These are phyloP conservation scores for Sylvilagus floridanus DNA, from an alignment of 2,797 vertebrate genomes.

Conservation along the genomic window DNA sequence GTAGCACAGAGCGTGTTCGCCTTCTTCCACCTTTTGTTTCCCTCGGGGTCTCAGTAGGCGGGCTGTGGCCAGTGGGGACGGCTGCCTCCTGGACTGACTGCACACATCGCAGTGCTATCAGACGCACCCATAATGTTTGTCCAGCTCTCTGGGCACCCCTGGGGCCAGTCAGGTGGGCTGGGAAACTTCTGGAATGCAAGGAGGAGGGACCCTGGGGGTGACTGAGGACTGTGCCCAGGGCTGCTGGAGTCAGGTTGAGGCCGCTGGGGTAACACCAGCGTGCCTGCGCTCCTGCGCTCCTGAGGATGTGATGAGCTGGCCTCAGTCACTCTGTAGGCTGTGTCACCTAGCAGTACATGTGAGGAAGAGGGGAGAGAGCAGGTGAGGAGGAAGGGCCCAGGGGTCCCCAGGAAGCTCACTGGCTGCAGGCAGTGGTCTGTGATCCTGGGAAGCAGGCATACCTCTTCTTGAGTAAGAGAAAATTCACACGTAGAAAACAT, in stretches of 20 bases:
- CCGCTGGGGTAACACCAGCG: fast-evolving
- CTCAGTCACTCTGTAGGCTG: neutral
- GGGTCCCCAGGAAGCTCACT: neutral
- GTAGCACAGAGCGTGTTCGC: neutral
- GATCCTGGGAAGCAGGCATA: neutral
- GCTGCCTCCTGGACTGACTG: no score
- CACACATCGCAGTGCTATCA: neutral
- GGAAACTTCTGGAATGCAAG: neutral
- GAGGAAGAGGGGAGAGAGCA: neutral
- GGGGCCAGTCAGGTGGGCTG: neutral
- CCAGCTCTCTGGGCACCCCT: neutral
- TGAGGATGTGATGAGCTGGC: no score
- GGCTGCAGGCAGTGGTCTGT: neutral
- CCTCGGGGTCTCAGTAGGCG: neutral
- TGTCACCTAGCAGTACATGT: fast-evolving
- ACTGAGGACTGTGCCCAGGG: no score
- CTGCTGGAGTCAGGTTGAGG: neutral
- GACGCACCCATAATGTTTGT: neutral
- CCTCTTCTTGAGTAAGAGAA: neutral
- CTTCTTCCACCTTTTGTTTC: neutral
- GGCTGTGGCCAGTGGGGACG: neutral
- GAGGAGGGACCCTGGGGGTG: no score
- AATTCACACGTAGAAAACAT: neutral
- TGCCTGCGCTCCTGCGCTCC: neutral
- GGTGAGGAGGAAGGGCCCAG: neutral